Evolutionary conservation across 92 coral and sea anemone genomes (phyloP).

Genomic region (Bergia sp.): DNA sequence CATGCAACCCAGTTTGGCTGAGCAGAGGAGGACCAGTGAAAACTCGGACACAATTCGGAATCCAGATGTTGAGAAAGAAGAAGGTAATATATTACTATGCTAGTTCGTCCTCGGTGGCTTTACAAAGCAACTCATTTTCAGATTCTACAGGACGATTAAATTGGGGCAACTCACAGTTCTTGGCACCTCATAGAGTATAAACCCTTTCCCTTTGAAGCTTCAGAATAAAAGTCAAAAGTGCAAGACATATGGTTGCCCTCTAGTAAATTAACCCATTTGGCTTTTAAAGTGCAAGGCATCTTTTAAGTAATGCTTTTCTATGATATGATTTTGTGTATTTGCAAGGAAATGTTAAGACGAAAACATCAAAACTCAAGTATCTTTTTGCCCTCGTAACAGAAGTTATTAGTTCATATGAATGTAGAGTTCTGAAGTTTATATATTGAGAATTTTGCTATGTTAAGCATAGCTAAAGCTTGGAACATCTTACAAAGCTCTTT

Average conservation of each 20-base stretch:
- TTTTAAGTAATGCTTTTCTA: background rate
- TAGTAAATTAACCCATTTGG: background rate
- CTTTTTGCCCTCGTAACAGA: background rate
- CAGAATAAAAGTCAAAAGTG: constrained; percentile 9
- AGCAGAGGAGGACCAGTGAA: background rate
- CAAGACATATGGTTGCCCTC: constrained; percentile 29
- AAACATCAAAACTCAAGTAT: background rate
- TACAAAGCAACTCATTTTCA: background rate
- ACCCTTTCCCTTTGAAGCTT: background rate
- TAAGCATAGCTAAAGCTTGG: background rate
- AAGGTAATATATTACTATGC: constrained; percentile 1
- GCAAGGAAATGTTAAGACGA: background rate
- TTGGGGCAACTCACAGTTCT: background rate
- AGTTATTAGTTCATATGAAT: constrained; percentile 3
- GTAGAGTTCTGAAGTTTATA: background rate
- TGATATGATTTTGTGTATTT: background rate
- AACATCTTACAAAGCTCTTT: background rate
- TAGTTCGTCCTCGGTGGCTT: background rate
- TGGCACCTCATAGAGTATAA: background rate
- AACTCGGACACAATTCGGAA: background rate
- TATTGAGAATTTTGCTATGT: constrained; percentile 4
- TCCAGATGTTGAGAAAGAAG: constrained; percentile 4
- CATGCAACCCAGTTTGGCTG: constrained; percentile 4
- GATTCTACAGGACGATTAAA: background rate
- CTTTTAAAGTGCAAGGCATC: background rate